Percentiles rank a stretch among this genome's conserved stretches.
Evolutionary conservation across 2,888 invertebrate species (phyloP).

Genomic region (Heteromurus nitidus): DNA sequence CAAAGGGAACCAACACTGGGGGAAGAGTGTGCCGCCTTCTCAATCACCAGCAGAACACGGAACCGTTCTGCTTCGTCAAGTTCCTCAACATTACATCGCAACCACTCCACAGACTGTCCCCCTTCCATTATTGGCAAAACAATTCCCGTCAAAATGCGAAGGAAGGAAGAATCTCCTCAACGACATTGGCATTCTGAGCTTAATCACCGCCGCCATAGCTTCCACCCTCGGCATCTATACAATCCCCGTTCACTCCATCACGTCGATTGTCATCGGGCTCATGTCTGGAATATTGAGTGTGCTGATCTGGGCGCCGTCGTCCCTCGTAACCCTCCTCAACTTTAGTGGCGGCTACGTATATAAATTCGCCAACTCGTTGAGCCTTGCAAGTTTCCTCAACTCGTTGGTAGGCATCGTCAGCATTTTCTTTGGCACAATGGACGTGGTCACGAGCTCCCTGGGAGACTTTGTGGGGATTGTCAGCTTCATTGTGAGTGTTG

Average conservation of each 20-base stretch:
- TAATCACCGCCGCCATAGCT: conserved; percentile 19
- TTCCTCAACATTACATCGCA: too few relatives aligned
- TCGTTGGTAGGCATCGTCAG: conserved; percentile 27
- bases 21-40: too few relatives aligned
- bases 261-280: conserved; percentile 28
- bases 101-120: too few relatives aligned
- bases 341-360: conserved; percentile 6
- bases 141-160: conserved; percentile 12
- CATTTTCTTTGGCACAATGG: conserved; percentile 25
- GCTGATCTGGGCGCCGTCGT: conserved; percentile 14
- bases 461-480: conserved; percentile 21
- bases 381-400: conserved; percentile 23
- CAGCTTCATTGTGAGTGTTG: conserved; percentile 28
- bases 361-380: not conserved
- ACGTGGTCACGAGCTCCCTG: conserved; percentile 14
- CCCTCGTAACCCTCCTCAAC: conserved; percentile 11
- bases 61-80: too few relatives aligned
- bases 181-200: conserved; percentile 39
- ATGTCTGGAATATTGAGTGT: conserved; percentile 13
- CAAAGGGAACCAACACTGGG: too few relatives aligned
- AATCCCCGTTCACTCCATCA: conserved; percentile 29
- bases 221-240: conserved; percentile 34
- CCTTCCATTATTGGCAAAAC: too few relatives aligned
- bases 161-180: conserved; percentile 30
- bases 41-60: too few relatives aligned